Evolutionary conservation across 2,888 invertebrate species (phyloP).

Genomic region (Mamestra brassicae): DNA sequence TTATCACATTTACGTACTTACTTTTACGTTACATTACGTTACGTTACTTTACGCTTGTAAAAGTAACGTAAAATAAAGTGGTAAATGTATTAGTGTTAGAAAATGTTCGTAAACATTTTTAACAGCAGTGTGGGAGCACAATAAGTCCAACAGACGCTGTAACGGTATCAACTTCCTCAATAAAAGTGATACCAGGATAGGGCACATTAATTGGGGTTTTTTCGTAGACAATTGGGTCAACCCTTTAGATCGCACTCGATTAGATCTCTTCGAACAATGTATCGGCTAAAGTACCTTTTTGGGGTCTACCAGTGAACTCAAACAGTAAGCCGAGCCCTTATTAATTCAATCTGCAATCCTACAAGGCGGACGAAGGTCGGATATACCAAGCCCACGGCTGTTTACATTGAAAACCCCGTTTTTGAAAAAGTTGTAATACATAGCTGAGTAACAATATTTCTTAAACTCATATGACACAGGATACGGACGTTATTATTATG

Average conservation of each 20-base stretch:
- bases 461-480: conserved; percentile 4
- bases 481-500: conserved; percentile 7
- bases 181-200: conserved; percentile 15
- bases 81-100: too few relatives aligned
- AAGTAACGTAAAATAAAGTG: too few relatives aligned
- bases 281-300: conserved; percentile 48
- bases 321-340: conserved; percentile 50
- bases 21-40: too few relatives aligned
- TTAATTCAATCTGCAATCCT: conserved; percentile 53
- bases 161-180: conserved; percentile 9
- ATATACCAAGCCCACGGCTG: conserved; percentile 21
- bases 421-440: conserved; percentile 46
- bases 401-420: conserved; percentile 36
- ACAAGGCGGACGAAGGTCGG: conserved; percentile 32
- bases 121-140: too few relatives aligned
- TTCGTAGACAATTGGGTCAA: conserved; percentile 37
- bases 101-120: too few relatives aligned
- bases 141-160: neutral
- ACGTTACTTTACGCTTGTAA: too few relatives aligned
- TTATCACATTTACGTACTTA: too few relatives aligned
- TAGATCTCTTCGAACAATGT: conserved; percentile 48
- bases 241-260: conserved; percentile 44
- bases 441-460: conserved; percentile 13
- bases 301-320: conserved; percentile 49
- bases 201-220: conserved; percentile 24